phyloP scores from a whole-genome alignment of 2,797 vertebrate species.

The Hirundo rustica region DNA sequence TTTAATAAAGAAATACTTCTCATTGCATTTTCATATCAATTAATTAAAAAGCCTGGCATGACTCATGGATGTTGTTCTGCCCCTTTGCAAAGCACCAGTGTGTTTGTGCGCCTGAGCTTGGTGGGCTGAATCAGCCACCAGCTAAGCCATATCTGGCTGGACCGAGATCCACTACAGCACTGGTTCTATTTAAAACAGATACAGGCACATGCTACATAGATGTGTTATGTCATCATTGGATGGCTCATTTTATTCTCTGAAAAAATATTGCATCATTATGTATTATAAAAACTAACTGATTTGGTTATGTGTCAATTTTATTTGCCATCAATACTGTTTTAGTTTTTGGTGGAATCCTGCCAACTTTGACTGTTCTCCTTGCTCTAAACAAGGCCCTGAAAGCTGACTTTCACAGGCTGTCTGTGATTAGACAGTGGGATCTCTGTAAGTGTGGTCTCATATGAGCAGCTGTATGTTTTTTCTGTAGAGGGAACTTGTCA shows the following conservation, averaged over 20 bases:
- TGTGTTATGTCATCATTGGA: slow-evolving; percentile 20
- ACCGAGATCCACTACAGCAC: neutral
- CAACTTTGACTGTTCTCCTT: slow-evolving; percentile 57
- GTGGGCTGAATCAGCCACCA: neutral
- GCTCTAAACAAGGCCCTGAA: slow-evolving; percentile 53
- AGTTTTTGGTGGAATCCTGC: slow-evolving; percentile 64
- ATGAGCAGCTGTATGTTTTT: slow-evolving; percentile 75
- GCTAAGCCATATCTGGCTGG: fast-evolving
- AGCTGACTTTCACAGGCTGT: slow-evolving; percentile 66
- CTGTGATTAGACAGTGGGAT: slow-evolving; percentile 73
- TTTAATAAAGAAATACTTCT: neutral
- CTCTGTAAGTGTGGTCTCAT: slow-evolving; percentile 74
- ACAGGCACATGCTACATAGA: neutral
- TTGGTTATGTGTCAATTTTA: slow-evolving; percentile 54
- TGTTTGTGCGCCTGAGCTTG: neutral
- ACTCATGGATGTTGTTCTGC: neutral
- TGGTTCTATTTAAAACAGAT: neutral
- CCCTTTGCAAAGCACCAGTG: neutral
- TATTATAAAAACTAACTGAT: slow-evolving; percentile 62
- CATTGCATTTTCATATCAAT: neutral
- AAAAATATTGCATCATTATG: slow-evolving; percentile 54
- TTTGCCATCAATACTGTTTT: slow-evolving; percentile 43
- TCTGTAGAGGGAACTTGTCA: slow-evolving; percentile 79
- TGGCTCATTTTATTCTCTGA: slow-evolving; percentile 26
- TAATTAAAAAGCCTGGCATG: neutral